phyloP scores from a whole-genome alignment of 2,888 invertebrate species.

The Drosophila limbata region DNA sequence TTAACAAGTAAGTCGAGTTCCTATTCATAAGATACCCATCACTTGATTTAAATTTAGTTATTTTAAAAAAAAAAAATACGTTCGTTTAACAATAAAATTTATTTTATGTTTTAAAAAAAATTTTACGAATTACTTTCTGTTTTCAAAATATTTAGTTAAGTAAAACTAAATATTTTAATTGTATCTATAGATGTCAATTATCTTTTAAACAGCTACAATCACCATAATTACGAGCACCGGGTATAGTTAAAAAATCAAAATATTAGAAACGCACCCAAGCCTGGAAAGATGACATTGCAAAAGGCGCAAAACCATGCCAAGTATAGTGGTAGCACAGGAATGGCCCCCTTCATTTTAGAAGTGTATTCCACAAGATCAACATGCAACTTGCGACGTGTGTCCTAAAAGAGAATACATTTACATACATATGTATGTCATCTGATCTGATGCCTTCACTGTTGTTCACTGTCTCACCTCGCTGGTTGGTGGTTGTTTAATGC shows the following conservation, averaged over 20 bases:
- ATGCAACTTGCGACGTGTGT: slow-evolving; percentile 91
- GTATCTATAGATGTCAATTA: too few species aligned
- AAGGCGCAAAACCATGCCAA: slow-evolving; percentile 95
- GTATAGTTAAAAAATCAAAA: not conserved
- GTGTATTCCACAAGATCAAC: slow-evolving; percentile 92
- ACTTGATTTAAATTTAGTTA: not conserved
- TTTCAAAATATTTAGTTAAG: too few species aligned
- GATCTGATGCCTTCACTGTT: not conserved
- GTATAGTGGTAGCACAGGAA: slow-evolving; percentile 94
- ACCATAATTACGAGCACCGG: too few species aligned
- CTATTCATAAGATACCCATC: not conserved
- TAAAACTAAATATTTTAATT: too few species aligned
- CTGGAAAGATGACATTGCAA: slow-evolving; percentile 92
- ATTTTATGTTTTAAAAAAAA: too few species aligned
- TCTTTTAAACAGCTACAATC: too few species aligned
- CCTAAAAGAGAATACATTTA: slow-evolving; percentile 85
- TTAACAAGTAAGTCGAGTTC: not conserved
- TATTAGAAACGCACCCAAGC: slow-evolving; percentile 87
- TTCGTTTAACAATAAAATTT: too few species aligned
- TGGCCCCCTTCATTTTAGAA: slow-evolving; percentile 95
- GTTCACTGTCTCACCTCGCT: slow-evolving; percentile 56
- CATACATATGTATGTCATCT: not conserved
- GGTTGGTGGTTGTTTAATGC: slow-evolving; percentile 87
- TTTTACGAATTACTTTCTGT: too few species aligned
- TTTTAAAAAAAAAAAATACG: too few species aligned